Conservation (phyloP, 1,140 invertebrate genomes). For the Octopus sinensis region DNA sequence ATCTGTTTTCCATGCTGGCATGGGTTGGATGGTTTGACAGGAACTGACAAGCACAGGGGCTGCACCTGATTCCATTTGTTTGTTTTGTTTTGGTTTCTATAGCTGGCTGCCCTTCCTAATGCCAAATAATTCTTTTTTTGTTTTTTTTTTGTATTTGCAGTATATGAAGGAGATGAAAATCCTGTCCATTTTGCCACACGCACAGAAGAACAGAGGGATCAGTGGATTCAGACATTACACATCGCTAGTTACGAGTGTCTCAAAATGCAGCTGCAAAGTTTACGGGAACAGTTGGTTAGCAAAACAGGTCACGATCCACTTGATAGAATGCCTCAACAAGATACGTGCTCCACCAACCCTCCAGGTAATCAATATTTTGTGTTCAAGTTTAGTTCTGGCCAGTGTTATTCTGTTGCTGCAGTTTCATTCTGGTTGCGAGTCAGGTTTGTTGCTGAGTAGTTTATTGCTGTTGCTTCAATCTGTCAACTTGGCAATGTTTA, state of each 20-base stretch:
- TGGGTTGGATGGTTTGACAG: too few relatives aligned
- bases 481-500: too few relatives aligned
- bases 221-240: slow-evolving; percentile 83
- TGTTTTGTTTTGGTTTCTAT: too few relatives aligned
- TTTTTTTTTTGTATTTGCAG: slow-evolving; percentile 58
- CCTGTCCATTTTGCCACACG: slow-evolving; percentile 74
- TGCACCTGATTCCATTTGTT: too few relatives aligned
- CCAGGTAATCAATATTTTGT: not conserved
- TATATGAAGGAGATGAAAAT: slow-evolving; percentile 71
- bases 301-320: slow-evolving; percentile 50
- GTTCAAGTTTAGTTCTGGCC: too few relatives aligned
- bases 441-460: too few relatives aligned
- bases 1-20: too few relatives aligned
- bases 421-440: too few relatives aligned
- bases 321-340: slow-evolving; percentile 30
- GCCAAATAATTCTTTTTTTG: not conserved
- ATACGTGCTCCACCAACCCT: not conserved
- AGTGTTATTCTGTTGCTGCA: too few relatives aligned
- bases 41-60: too few relatives aligned
- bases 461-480: too few relatives aligned
- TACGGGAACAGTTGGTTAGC: slow-evolving; percentile 60
- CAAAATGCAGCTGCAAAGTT: slow-evolving; percentile 70
- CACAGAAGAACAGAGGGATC: slow-evolving; percentile 76
- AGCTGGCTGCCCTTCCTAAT: not conserved
- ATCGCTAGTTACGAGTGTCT: slow-evolving; percentile 81